Evolutionary conservation across 1,140 invertebrate genomes (phyloP).

Genomic region (Helicorthomorpha holstii): DNA sequence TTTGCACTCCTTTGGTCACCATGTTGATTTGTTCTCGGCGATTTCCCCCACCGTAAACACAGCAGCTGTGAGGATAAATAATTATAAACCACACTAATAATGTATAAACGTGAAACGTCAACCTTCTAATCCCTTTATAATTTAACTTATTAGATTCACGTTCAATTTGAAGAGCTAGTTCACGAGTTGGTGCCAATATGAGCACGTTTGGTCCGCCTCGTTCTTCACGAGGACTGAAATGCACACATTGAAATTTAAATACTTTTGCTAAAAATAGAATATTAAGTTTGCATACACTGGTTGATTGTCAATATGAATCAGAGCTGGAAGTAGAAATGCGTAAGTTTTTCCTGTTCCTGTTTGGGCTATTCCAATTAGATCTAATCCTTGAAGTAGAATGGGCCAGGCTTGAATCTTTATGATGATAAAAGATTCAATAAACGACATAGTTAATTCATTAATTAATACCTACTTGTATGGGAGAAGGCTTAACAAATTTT

Average conservation of each 20-base stretch:
- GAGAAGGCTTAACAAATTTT: constrained; percentile 64
- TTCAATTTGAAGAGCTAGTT: constrained; percentile 79
- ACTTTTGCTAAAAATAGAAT: background rate
- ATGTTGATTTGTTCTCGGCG: constrained; percentile 51
- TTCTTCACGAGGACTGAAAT: constrained; percentile 35
- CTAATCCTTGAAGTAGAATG: constrained; percentile 59
- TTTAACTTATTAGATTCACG: constrained; percentile 71
- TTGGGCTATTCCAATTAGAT: constrained; percentile 85
- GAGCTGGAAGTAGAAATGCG: constrained; percentile 74
- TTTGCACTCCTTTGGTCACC: constrained; percentile 56
- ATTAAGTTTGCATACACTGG: constrained; percentile 18
- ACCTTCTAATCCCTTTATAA: constrained; percentile 66
- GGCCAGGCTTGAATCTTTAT: constrained; percentile 68
- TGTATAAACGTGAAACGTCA: constrained; percentile 14
- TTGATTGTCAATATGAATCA: constrained; percentile 76
- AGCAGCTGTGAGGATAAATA: constrained; percentile 38
- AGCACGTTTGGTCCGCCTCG: constrained; percentile 65
- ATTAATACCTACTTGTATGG: constrained; percentile 43
- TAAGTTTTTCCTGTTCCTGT: constrained; percentile 82
- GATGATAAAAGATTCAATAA: background rate
- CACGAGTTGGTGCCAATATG: constrained; percentile 73
- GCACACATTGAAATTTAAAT: constrained; percentile 3
- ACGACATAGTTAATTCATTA: background rate
- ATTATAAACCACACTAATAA: background rate
- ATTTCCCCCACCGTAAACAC: constrained; percentile 69